A percentile compares a stretch with the other conserved stretches of the same genome.
Conservation (phyloP, 2,797 vertebrate species). For the Rhinella marina region DNA sequence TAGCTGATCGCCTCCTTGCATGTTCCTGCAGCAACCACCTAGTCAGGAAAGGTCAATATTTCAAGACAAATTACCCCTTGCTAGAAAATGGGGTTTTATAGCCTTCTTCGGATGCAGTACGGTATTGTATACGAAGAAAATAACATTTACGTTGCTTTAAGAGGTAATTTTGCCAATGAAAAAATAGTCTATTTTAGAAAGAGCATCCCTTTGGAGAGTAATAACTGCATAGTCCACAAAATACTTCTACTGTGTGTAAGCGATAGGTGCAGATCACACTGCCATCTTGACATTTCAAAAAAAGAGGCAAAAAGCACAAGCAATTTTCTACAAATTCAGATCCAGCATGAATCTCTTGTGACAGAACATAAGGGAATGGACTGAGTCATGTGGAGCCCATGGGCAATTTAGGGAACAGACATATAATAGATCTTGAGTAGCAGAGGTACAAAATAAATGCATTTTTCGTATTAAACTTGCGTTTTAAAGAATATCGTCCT, state of each 20-base stretch:
- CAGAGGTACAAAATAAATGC: not conserved
- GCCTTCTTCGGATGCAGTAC: not conserved
- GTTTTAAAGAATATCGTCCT: not conserved
- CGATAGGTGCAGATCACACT: not conserved
- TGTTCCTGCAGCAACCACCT: too few species aligned
- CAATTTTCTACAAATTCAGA: slow-evolving; percentile 48
- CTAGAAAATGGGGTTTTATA: not conserved
- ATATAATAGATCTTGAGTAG: not conserved
- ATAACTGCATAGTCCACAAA: not conserved
- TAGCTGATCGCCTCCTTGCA: too few species aligned
- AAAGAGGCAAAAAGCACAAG: not conserved
- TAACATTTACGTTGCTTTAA: not conserved
- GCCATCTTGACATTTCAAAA: slow-evolving; percentile 36
- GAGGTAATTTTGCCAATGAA: not conserved
- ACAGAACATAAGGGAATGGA: not conserved
- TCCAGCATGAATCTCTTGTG: slow-evolving; percentile 25
- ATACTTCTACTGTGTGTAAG: not conserved
- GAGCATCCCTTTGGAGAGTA: not conserved
- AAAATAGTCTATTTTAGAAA: not conserved
- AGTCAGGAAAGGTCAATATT: not conserved
- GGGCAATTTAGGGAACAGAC: not conserved
- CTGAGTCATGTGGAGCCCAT: slow-evolving; percentile 20
- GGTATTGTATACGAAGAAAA: not conserved
- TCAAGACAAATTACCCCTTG: not conserved
- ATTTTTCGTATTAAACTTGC: not conserved